phyloP scores from a whole-genome alignment of 2,888 invertebrate species.

The Adineta ricciae region DNA sequence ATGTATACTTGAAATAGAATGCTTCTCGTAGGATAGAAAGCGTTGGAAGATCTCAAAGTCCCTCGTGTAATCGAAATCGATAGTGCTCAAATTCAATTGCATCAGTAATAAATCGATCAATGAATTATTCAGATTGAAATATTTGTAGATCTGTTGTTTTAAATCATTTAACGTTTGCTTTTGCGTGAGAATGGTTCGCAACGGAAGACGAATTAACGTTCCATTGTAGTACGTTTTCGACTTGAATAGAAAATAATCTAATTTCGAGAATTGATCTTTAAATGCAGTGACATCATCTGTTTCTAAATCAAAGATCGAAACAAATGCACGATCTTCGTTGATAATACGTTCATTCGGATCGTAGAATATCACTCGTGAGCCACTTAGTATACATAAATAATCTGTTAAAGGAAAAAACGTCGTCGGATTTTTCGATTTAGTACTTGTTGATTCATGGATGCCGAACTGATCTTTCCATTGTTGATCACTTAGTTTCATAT shows the following conservation, averaged over 20 bases:
- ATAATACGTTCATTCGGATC: slow-evolving; percentile 32
- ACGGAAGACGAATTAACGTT: slow-evolving; percentile 32
- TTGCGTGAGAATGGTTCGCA: slow-evolving; percentile 1
- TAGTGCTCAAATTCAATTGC: not conserved
- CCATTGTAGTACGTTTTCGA: slow-evolving; percentile 29
- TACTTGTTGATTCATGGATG: slow-evolving; percentile 23
- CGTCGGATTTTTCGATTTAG: not conserved
- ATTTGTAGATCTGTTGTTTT: not conserved
- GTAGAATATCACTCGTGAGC: slow-evolving; percentile 30
- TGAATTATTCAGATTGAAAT: not conserved
- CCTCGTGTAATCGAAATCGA: not conserved
- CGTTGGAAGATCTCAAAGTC: not conserved
- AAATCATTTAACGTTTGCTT: slow-evolving; percentile 10
- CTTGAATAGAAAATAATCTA: slow-evolving; percentile 30
- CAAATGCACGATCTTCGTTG: slow-evolving; percentile 28
- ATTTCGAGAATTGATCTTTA: slow-evolving; percentile 33
- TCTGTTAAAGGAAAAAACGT: slow-evolving; percentile 10
- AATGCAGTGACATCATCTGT: slow-evolving; percentile 27
- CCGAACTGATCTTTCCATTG: slow-evolving; percentile 34
- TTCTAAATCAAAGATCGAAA: slow-evolving; percentile 33
- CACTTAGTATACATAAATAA: slow-evolving; percentile 33
- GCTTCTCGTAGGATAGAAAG: not conserved
- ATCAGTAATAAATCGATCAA: not conserved
- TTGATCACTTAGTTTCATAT: slow-evolving; percentile 30
- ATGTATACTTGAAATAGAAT: not conserved